A percentile compares a stretch with the other conserved stretches of the same genome.
phyloP scores from a whole-genome alignment of 1,140 invertebrate genomes.

The Amphibalanus amphitrite region DNA sequence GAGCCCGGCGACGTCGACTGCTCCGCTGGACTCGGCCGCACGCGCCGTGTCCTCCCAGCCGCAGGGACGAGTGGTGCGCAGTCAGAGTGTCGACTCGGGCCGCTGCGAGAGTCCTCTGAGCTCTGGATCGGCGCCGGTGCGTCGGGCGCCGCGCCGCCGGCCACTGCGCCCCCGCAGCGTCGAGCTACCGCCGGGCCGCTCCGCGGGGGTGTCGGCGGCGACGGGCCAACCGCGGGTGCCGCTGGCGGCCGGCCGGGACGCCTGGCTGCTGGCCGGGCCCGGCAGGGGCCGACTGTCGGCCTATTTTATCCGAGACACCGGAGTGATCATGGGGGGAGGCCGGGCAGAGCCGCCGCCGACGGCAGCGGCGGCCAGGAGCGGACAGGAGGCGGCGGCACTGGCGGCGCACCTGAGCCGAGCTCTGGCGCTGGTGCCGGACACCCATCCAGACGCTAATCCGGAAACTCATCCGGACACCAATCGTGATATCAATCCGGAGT shows the following conservation, averaged over 20 bases:
- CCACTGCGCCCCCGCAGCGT: neutral
- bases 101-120: neutral
- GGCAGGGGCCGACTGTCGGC: neutral
- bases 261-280: neutral
- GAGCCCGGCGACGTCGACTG: neutral
- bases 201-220: too few species aligned
- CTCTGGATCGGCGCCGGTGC: neutral
- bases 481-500: too few species aligned
- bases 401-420: neutral
- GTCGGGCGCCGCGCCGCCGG: too few species aligned
- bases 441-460: too few species aligned
- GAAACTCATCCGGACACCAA: too few species aligned
- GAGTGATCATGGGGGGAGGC: neutral
- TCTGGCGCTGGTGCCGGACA: too few species aligned
- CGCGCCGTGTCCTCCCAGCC: neutral
- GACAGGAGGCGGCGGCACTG: neutral
- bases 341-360: neutral
- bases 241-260: neutral
- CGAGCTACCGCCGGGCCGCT: neutral
- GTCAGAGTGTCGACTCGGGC: constrained; percentile 2
- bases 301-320: neutral
- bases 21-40: neutral
- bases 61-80: neutral
- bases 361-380: too few species aligned
- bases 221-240: too few species aligned